These are phyloP conservation scores for Scatophagus argus DNA, from an alignment of 2,113 vertebrate species.

Conservation along the genomic window DNA sequence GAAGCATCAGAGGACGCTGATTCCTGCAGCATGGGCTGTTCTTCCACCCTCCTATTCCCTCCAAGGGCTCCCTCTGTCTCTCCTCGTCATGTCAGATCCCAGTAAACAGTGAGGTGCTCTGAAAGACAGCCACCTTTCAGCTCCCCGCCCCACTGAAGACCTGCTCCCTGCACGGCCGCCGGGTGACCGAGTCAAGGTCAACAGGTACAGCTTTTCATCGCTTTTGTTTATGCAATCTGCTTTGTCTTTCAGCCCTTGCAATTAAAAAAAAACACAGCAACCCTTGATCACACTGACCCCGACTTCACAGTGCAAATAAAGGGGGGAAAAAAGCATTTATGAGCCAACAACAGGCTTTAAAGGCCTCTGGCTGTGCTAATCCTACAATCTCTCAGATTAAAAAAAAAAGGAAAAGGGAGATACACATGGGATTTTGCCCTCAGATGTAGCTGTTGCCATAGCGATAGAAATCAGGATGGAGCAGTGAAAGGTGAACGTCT, in stretches of 20 bases:
- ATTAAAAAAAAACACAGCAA: constrained; percentile 6
- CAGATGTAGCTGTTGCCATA: constrained; percentile 73
- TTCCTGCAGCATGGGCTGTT: constrained; percentile 25
- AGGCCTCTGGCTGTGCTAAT: constrained; percentile 54
- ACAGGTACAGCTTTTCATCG: constrained; percentile 53
- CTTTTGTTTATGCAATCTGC: constrained; percentile 5
- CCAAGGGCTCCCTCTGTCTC: constrained; percentile 20
- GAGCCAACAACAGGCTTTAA: constrained; percentile 46
- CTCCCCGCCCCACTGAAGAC: not conserved
- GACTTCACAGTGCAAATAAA: constrained; percentile 2
- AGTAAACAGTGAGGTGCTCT: constrained; percentile 14
- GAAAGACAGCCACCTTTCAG: constrained; percentile 7
- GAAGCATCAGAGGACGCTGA: constrained; percentile 48
- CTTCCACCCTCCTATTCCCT: not conserved
- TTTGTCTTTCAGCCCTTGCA: not conserved
- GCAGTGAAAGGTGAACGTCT: constrained; percentile 30
- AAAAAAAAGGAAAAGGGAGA: constrained; percentile 23
- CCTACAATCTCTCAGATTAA: constrained; percentile 67
- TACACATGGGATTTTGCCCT: constrained; percentile 20
- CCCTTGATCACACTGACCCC: not conserved
- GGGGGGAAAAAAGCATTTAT: constrained; percentile 9
- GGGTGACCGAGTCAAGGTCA: constrained; percentile 30
- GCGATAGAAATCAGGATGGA: constrained; percentile 56
- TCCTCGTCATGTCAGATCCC: constrained; percentile 7
- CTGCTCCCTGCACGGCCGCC: constrained; percentile 13